Evolutionary conservation across 2,888 invertebrate genomes (phyloP).

Genomic region (Polia nebulosa): DNA sequence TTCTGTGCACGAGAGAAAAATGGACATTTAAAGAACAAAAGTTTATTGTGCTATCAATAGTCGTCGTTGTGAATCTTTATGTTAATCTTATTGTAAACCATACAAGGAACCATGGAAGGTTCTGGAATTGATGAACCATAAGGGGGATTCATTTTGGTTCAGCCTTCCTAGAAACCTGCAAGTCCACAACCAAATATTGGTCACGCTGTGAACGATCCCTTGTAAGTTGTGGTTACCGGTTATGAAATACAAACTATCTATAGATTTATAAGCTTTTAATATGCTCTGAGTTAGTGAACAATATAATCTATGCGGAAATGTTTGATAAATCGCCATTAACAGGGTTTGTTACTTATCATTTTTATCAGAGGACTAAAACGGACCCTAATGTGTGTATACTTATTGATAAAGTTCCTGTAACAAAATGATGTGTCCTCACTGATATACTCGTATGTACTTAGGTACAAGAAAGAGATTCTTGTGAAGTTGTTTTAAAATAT

Average conservation of each 20-base stretch:
- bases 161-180: neutral
- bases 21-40: slow-evolving; percentile 24
- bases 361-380: slow-evolving; percentile 28
- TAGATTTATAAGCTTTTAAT: neutral
- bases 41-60: neutral
- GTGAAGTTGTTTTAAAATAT: neutral
- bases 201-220: neutral
- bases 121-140: neutral
- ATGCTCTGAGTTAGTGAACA: neutral
- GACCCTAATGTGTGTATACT: slow-evolving; percentile 13
- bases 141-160: neutral
- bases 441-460: too few relatives aligned
- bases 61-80: neutral
- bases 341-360: slow-evolving; percentile 29
- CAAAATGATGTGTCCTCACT: neutral
- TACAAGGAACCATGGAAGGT: neutral
- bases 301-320: slow-evolving; percentile 32
- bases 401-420: neutral
- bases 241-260: neutral
- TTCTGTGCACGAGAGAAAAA: slow-evolving; percentile 11
- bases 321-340: slow-evolving; percentile 14
- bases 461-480: neutral
- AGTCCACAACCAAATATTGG: neutral
- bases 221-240: neutral
- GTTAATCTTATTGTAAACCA: neutral